Evolutionary conservation across 1,140 invertebrate species (phyloP).

Genomic region (Dinoponera quadriceps): DNA sequence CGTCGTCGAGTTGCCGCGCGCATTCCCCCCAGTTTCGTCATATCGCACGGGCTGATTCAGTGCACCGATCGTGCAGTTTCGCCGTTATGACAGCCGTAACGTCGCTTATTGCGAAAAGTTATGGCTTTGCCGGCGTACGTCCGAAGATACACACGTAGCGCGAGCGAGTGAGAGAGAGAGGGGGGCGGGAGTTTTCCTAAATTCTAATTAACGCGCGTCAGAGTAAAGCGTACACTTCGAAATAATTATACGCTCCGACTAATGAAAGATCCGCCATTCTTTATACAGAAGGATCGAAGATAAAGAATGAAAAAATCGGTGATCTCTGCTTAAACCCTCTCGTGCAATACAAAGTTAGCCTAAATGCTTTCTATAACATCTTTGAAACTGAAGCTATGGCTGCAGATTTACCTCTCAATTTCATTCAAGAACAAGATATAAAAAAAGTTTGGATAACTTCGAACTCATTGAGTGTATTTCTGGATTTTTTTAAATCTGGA

Average conservation of each 20-base stretch:
- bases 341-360: too few species aligned
- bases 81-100: constrained; percentile 47
- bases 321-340: too few species aligned
- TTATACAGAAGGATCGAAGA: too few species aligned
- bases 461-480: too few species aligned
- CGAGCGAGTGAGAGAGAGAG: not conserved
- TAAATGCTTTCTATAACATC: too few species aligned
- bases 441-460: too few species aligned
- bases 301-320: too few species aligned
- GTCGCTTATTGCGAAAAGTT: constrained; percentile 48
- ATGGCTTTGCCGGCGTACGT: constrained; percentile 35
- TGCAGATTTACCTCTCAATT: too few species aligned
- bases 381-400: too few species aligned
- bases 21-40: constrained; percentile 4
- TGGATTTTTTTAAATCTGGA: too few species aligned
- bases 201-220: constrained; percentile 46
- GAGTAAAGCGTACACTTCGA: not conserved
- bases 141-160: constrained; percentile 8
- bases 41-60: constrained; percentile 8
- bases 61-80: constrained; percentile 41
- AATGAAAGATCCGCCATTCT: constrained; percentile 25
- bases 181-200: constrained; percentile 32
- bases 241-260: constrained; percentile 13
- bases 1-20: not conserved
- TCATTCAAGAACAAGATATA: too few species aligned